Percentiles rank a stretch among this genome's conserved stretches.
phyloP scores from a whole-genome alignment of 2,113 vertebrate genomes.

The Accipiter virgatus region DNA sequence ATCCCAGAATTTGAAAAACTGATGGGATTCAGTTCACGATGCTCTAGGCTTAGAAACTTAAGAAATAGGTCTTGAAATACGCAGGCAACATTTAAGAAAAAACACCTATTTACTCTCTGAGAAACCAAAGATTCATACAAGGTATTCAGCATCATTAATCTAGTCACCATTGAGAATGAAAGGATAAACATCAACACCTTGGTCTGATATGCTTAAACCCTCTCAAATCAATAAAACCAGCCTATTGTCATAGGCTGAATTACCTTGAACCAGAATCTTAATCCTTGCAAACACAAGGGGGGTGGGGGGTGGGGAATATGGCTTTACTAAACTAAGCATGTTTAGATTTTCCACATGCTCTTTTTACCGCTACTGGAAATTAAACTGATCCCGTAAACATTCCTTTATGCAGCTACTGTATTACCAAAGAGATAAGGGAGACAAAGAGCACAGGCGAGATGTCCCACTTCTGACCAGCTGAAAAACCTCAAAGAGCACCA shows the following conservation, averaged over 20 bases:
- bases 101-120: neutral
- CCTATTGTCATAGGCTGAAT: neutral
- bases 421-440: neutral
- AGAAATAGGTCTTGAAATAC: neutral
- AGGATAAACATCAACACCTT: neutral
- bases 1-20: neutral
- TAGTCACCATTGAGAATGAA: neutral
- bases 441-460: neutral
- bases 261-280: neutral
- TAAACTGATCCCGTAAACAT: neutral
- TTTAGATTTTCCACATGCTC: neutral
- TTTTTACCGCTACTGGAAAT: neutral
- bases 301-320: fast-evolving
- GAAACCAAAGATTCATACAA: neutral
- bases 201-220: neutral
- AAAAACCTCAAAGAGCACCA: neutral
- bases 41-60: neutral
- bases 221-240: neutral
- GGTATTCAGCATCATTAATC: neutral
- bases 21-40: neutral
- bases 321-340: neutral
- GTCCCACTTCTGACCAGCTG: neutral
- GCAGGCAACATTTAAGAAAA: neutral
- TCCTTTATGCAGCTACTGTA: neutral
- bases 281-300: neutral